phyloP scores from a whole-genome alignment of 2,888 invertebrate genomes.

The Polydrusus pterygomalis region DNA sequence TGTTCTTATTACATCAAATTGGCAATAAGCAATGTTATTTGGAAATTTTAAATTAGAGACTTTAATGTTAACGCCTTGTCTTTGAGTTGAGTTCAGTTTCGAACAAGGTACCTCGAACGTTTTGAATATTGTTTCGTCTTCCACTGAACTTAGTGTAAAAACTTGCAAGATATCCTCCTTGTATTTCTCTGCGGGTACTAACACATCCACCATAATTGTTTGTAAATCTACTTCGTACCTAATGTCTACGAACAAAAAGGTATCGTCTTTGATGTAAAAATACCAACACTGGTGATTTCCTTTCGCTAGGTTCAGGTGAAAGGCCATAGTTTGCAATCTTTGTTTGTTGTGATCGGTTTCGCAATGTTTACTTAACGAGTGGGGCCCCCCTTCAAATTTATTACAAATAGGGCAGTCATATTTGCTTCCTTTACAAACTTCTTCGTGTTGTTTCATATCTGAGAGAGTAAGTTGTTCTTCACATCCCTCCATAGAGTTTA shows the following conservation, averaged over 20 bases:
- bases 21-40: background rate
- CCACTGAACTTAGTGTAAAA: background rate
- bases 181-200: background rate
- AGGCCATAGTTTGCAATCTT: background rate
- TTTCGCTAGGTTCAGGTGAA: background rate
- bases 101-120: background rate
- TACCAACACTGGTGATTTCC: background rate
- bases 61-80: background rate
- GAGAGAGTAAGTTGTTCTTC: background rate
- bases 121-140: background rate
- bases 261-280: background rate
- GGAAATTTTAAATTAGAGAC: background rate
- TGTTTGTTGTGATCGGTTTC: background rate
- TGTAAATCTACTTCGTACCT: background rate
- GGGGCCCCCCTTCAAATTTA: background rate
- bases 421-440: background rate
- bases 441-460: slow-evolving; percentile 28
- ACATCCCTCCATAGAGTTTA: slow-evolving; percentile 24
- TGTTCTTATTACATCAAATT: background rate
- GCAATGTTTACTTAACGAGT: slow-evolving; percentile 1
- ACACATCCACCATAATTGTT: background rate
- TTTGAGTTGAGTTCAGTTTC: background rate
- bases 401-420: slow-evolving; percentile 19
- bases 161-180: background rate
- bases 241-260: background rate